Base-by-base conservation (phyloP, 1,140 invertebrate genomes). In the Trachymyrmex septentrionalis region DNA sequence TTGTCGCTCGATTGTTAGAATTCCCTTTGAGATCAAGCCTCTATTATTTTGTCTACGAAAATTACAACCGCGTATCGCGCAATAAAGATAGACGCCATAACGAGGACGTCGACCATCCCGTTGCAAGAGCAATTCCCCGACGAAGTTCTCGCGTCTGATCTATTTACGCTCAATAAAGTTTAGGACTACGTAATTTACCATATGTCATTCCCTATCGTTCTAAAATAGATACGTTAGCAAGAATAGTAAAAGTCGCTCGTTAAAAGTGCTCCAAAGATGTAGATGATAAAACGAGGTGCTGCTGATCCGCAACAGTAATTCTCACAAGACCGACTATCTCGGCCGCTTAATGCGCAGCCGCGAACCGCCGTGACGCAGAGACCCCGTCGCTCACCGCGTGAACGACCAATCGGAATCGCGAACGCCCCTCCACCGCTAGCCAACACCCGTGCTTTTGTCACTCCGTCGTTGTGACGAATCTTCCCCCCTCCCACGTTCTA, bases 281-380 rank as follows among this genome's bases (percentile, higher is more conserved):
- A 55, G 64, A 72, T 80, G 73, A 71, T 88, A 67, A 44, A 44
- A 44, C 34, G 64, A 67, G 55, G 16, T 86, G 38, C 66, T 30
- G 64, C 66, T 84, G 14, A 61, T 71, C 53, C 38, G 16, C 38
- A 61, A 87, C 88, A 85, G 44, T 53, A 61, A 77, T 75, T 73
- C 38, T 88, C 82, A 88, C 88, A 86, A n/a, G n/a, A n/a, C n/a
- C 81, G 87, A 91, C 91, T 91, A 87, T 80, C 87, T 30, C 34
- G 76, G 64, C 64, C 24, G 63, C 10, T 69, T 78, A 12, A 34
- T 85, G 91, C 92, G 92, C 91, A 91, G 30, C 69, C 50, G 30
- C 21, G 88, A 91, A n/a, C 64, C 50, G 24, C 21, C 64, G 19
- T 77, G 88, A 24, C 92, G 92, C 92, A 34, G 30, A 30, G 30